Evolutionary conservation across 2,113 vertebrate species (phyloP).

Genomic region (Geococcyx californianus): DNA sequence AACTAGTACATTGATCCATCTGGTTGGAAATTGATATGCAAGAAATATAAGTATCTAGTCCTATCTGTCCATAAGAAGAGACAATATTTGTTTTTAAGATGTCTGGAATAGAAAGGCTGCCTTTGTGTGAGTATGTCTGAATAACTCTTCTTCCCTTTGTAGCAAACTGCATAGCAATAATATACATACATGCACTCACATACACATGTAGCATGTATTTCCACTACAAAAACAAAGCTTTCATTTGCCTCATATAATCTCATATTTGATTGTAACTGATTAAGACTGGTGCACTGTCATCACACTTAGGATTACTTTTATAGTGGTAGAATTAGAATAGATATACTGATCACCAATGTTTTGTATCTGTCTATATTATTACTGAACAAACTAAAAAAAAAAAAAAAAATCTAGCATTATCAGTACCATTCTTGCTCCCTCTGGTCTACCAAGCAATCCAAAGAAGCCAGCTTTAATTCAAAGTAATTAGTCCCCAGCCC

Average conservation of each 20-base stretch:
- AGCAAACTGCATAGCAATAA: background rate
- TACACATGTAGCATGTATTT: background rate
- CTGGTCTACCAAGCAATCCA: background rate
- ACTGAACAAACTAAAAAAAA: background rate
- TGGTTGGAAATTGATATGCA: background rate
- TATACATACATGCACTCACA: background rate
- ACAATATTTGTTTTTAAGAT: background rate
- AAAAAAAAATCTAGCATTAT: fast-evolving
- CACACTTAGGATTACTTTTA: background rate
- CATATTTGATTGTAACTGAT: too few relatives aligned
- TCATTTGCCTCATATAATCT: background rate
- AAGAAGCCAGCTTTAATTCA: background rate
- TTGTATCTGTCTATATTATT: background rate
- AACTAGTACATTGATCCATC: background rate
- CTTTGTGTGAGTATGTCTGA: background rate
- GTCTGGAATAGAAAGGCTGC: background rate
- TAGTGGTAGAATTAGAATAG: background rate
- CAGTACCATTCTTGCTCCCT: background rate
- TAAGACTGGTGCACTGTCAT: background rate
- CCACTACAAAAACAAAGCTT: background rate
- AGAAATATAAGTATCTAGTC: background rate
- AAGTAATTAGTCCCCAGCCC: background rate
- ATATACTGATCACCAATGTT: background rate
- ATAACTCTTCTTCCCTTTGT: background rate
- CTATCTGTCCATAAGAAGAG: background rate